Percentiles rank a stretch among this genome's conserved stretches.
Conservation (phyloP, 2,888 invertebrate genomes). For the Drosophila colorata region DNA sequence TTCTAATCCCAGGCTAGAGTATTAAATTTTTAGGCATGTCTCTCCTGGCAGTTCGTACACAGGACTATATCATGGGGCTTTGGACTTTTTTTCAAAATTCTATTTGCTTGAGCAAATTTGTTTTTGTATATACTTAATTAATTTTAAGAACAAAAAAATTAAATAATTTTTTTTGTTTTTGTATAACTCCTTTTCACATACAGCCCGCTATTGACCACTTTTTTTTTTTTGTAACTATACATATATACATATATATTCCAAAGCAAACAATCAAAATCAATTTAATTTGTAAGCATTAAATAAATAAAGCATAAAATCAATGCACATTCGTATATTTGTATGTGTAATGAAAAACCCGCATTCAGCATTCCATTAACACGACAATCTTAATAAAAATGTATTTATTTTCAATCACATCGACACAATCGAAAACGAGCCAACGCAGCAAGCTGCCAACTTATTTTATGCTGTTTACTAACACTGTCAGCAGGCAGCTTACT, state of each 20-base stretch:
- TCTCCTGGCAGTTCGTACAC: no score
- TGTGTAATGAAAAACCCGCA: no score
- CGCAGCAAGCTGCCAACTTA: slow-evolving; percentile 1
- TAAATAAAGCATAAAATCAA: not conserved
- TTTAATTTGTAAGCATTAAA: slow-evolving; percentile 8
- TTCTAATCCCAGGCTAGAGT: no score
- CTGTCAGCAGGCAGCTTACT: slow-evolving; percentile 17
- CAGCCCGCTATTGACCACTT: not conserved
- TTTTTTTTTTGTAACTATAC: no score
- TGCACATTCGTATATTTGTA: not conserved
- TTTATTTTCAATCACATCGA: slow-evolving; percentile 56
- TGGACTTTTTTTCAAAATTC: no score
- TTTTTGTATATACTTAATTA: no score
- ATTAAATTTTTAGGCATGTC: no score
- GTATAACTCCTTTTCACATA: no score
- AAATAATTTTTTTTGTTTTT: no score
- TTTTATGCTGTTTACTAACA: slow-evolving; percentile 32
- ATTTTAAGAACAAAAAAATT: no score
- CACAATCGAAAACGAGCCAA: slow-evolving; percentile 16
- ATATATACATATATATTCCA: not conserved
- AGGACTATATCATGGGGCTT: no score
- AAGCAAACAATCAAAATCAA: not conserved
- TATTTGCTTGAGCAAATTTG: no score
- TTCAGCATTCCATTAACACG: slow-evolving; percentile 3
- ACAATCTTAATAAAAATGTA: slow-evolving; percentile 29